Conservation (phyloP, 2,888 invertebrate species). For the Trichopoda pennipes region DNA sequence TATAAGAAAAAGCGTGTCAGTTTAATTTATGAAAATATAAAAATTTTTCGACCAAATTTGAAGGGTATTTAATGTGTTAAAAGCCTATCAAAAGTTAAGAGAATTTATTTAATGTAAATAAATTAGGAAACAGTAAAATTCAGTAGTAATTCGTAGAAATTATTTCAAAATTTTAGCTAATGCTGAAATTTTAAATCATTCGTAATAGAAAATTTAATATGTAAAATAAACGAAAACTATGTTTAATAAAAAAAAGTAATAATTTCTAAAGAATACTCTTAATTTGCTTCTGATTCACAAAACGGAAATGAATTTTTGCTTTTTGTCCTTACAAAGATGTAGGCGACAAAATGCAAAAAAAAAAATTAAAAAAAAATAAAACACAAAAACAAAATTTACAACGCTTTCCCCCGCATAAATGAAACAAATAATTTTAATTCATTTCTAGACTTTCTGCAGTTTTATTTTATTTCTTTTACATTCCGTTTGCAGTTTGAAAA, state of each 20-base stretch:
- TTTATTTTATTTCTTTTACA: conserved; percentile 28
- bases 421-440: conserved; percentile 62
- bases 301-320: conserved; percentile 43
- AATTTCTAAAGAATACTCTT: neutral
- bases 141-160: too few species aligned
- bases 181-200: too few species aligned
- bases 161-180: too few species aligned
- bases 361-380: conserved; percentile 5
- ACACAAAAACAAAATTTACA: conserved; percentile 20
- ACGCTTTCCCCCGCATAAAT: conserved; percentile 51
- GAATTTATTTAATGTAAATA: too few species aligned
- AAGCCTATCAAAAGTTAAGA: too few species aligned
- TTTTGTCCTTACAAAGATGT: conserved; percentile 5
- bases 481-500: conserved; percentile 49
- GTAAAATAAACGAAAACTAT: neutral
- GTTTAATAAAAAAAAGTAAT: neutral
- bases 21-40: too few species aligned
- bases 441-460: conserved; percentile 38
- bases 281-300: neutral
- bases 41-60: too few species aligned
- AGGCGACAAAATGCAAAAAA: conserved; percentile 18
- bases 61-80: too few species aligned
- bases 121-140: too few species aligned
- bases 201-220: too few species aligned
- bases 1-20: too few species aligned